These are phyloP conservation scores for Solenopsis fugax DNA, from an alignment of 1,140 invertebrate genomes.

Conservation along the genomic window DNA sequence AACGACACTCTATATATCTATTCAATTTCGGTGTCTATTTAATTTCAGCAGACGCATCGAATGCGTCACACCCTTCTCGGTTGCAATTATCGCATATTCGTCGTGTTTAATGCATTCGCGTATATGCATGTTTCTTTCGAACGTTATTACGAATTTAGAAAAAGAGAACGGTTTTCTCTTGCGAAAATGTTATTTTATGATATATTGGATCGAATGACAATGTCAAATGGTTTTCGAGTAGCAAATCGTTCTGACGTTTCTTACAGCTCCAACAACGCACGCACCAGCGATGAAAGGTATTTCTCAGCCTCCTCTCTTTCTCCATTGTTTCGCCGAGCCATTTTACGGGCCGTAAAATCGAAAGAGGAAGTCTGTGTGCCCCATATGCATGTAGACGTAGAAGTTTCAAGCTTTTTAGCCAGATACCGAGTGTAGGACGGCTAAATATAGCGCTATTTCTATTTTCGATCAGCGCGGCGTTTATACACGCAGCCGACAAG, in stretches of 20 bases:
- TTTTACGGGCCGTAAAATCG: constrained; percentile 12
- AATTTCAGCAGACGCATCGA: constrained; percentile 32
- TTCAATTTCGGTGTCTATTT: constrained; percentile 35
- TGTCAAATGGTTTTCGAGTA: not conserved
- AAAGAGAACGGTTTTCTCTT: not conserved
- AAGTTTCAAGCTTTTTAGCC: constrained; percentile 83
- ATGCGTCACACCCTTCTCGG: not conserved
- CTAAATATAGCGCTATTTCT: constrained; percentile 85
- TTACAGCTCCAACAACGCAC: too few relatives aligned
- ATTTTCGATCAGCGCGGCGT: constrained; percentile 80
- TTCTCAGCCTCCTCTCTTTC: not conserved
- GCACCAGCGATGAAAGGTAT: not conserved
- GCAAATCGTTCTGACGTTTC: not conserved
- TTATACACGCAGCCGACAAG: constrained; percentile 73
- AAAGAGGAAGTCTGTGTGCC: constrained; percentile 47
- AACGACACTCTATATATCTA: constrained; percentile 20
- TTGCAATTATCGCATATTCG: not conserved
- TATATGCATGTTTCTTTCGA: not conserved
- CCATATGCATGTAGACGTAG: constrained; percentile 68
- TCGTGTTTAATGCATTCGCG: not conserved
- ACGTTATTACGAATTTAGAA: not conserved
- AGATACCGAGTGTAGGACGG: constrained; percentile 85
- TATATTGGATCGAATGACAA: not conserved
- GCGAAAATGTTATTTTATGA: not conserved
- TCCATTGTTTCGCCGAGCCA: constrained; percentile 19